phyloP scores from a whole-genome alignment of 2,888 invertebrate species.

The Proisotoma minuta region DNA sequence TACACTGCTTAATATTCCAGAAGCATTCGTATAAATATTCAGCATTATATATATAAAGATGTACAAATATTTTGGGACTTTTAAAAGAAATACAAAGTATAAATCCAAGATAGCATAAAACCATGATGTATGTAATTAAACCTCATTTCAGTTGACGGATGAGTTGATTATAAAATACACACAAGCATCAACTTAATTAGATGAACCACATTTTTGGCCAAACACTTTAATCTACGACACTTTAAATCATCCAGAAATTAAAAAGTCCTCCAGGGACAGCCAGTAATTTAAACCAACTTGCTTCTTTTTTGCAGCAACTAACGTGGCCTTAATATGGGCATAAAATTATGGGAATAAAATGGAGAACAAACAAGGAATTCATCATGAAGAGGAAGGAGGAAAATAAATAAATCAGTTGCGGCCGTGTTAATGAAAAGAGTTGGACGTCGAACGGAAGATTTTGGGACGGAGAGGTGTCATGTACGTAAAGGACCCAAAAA shows the following conservation, averaged over 20 bases:
- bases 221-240: neutral
- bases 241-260: neutral
- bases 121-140: neutral
- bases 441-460: constrained; percentile 39
- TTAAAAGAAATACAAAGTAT: neutral
- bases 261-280: neutral
- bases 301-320: neutral
- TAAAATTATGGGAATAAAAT: constrained; percentile 1
- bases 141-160: neutral
- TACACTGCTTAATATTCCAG: constrained; percentile 1
- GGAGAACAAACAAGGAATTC: constrained; percentile 1
- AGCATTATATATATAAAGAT: too few species aligned
- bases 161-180: neutral
- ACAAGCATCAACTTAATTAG: neutral
- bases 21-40: neutral
- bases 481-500: constrained; percentile 19
- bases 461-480: constrained; percentile 18
- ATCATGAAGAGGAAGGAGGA: constrained; percentile 18
- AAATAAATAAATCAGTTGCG: constrained; percentile 42
- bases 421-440: constrained; percentile 41
- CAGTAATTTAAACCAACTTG: neutral
- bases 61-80: too few species aligned
- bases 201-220: constrained; percentile 2
- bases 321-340: constrained; percentile 1
- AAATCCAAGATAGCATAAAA: neutral